These are phyloP conservation scores for Zaprionus lineosus DNA, from an alignment of 2,888 invertebrate genomes.

Conservation along the genomic window DNA sequence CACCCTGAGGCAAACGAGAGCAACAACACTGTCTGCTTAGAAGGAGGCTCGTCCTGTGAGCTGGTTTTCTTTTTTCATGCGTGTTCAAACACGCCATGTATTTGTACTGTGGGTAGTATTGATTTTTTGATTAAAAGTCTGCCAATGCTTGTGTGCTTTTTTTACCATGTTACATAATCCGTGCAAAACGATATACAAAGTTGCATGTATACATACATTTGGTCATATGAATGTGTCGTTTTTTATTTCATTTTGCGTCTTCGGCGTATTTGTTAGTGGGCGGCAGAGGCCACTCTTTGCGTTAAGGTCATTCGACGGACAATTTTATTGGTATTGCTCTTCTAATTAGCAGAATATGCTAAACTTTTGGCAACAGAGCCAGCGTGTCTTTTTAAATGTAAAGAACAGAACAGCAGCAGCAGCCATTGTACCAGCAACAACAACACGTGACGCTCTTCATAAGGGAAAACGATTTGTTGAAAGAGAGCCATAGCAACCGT, in stretches of 20 bases:
- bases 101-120: slow-evolving; percentile 24
- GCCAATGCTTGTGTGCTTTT: slow-evolving; percentile 21
- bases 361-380: slow-evolving; percentile 39
- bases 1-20: slow-evolving; percentile 30
- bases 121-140: slow-evolving; percentile 47
- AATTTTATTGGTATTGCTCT: slow-evolving; percentile 34
- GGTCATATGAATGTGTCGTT: slow-evolving; percentile 35
- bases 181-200: neutral
- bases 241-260: slow-evolving; percentile 19
- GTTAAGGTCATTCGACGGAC: slow-evolving; percentile 73
- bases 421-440: slow-evolving; percentile 45
- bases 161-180: slow-evolving; percentile 45
- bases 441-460: slow-evolving; percentile 60
- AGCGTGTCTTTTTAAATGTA: neutral
- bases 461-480: slow-evolving; percentile 20
- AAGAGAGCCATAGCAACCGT: slow-evolving; percentile 3
- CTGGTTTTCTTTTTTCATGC: too few relatives aligned
- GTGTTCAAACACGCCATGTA: neutral
- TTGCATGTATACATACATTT: neutral
- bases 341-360: slow-evolving; percentile 18
- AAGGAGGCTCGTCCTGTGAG: slow-evolving; percentile 74
- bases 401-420: slow-evolving; percentile 10
- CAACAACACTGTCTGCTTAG: slow-evolving; percentile 39
- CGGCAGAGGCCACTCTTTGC: slow-evolving; percentile 21
- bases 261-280: slow-evolving; percentile 18